phyloP scores from a whole-genome alignment of 2,113 vertebrate species.

The Redunca redunca region DNA sequence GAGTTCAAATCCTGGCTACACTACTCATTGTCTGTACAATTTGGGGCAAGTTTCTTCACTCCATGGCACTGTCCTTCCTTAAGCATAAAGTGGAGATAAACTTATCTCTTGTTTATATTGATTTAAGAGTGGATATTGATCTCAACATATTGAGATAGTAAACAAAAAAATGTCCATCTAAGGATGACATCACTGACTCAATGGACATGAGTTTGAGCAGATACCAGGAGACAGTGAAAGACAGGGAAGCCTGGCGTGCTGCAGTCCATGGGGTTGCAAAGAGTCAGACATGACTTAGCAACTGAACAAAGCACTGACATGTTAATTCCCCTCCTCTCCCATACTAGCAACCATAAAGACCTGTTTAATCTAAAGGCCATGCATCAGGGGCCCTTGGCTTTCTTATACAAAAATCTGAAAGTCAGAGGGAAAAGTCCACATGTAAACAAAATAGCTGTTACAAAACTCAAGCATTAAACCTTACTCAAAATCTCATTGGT shows the following conservation, averaged over 20 bases:
- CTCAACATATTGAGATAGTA: not conserved
- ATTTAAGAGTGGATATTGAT: not conserved
- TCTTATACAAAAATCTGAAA: not conserved
- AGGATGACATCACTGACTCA: not conserved
- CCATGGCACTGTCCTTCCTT: not conserved
- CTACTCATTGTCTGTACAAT: not conserved
- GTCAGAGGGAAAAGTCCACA: not conserved
- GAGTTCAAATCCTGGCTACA: not conserved
- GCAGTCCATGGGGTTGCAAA: not conserved
- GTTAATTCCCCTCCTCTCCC: not conserved
- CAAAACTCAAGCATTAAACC: not conserved
- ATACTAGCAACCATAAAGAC: not conserved
- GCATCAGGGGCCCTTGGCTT: not conserved
- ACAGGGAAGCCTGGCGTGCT: not conserved
- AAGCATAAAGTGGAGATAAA: not conserved
- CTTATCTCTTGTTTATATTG: not conserved
- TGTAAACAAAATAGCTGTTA: not conserved
- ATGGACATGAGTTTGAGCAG: not conserved
- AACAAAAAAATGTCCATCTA: not conserved
- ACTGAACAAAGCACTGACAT: not conserved
- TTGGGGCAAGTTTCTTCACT: not conserved
- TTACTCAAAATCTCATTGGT: not conserved
- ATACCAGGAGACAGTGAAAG: not conserved
- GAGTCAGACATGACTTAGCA: not conserved
- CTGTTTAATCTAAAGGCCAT: not conserved